Evolutionary conservation across 2,888 invertebrate genomes (phyloP), one percentile per base, ranked within the genome.

Genomic region (Xanthia icteritia): DNA sequence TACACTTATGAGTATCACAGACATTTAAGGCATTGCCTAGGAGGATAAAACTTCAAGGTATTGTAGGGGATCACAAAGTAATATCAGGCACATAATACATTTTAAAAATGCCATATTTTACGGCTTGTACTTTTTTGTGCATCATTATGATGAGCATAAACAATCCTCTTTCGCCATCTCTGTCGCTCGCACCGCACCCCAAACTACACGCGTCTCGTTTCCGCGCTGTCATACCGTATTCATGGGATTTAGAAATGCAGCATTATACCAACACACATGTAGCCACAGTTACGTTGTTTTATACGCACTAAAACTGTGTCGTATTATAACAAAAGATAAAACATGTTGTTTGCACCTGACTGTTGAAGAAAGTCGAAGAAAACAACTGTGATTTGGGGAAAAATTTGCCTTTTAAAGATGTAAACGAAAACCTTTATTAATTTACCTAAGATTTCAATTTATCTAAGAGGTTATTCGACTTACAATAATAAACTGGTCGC

Each of bases 231-330:
- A 94, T 94, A 93, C 91, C 90, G 91, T 94, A 94, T 95, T 94
- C 94, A 94, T 94, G 86, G 93, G 93, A 92, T 94, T 94, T 92
- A 93, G 93, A 93, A 92, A 93, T 93, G 92, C 92, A 91, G 92
- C 92, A 90, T 91, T 90, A 91, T 89, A 87, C 88, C 87, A 82
- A 86, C 90, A 88, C 90, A 88, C 89, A 88, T 87, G 88, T 88
- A 84, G 81, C 86, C 82, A 83, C 78, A 64, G 84, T 77, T 67
- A 64, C 75, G 73, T 76, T 74, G 60, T 75, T 88, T 84, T 84
- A 88, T 86, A 79, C 58, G 60, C 76, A 84, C 86, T 88, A 79
- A 82, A 84, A 78, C 48, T 67, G 20, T 71, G 42, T 42, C 17
- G 58, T 68, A 60, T n/a, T 78, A 70, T 64, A 54, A 60, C 58